Base-by-base conservation (phyloP, 2,113 vertebrate genomes). In the Xiphias gladius region DNA sequence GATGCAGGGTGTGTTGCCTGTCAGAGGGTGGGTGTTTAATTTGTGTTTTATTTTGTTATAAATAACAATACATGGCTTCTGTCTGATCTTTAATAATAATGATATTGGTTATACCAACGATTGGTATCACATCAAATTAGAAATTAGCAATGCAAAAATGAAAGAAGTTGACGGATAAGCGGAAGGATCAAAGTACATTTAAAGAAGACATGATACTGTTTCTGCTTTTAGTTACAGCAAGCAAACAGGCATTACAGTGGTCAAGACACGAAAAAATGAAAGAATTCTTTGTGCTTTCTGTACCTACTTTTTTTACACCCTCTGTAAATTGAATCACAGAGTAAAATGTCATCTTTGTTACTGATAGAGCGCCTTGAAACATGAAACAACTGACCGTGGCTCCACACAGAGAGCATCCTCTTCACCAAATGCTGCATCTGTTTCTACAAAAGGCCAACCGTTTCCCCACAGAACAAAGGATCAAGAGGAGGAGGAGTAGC, bases 401-500 rank as follows among this genome's bases (percentile, higher is more conserved):
- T 79, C 59, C 73, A 66, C 0, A 22, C 28, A 43, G 71, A 75
- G 79, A 66, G 37, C 37, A 66, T 82, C 76, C 76, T 87, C 82
- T 76, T 72, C 54, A 83, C 61, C 67, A 70, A 67, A 73, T 30
- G 62, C 72, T 84, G 81, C 89, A 90, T 76, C 90, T 91, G 90
- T 86, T 83, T 69, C 68, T 37, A 82, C 81, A 87, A 89, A 88
- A 80, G 76, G 63, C 67, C 0, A n/a, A 24, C 20, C 12, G 22
- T 59, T 79, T 81, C 26, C 37, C 30, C 30, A 62, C 43, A 69
- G 71, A 86, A 88, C 84, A 85, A 84, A 83, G 76, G 73, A 84
- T 85, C 68, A 86, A 83, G 84, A 80, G 59, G 80, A 87, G 24
- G 73, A 81, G 72, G 79, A 86, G 78, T 68, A 76, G 57, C 67